Evolutionary conservation across 1,140 invertebrate genomes (phyloP).

Genomic region (Zaprionus capensis): DNA sequence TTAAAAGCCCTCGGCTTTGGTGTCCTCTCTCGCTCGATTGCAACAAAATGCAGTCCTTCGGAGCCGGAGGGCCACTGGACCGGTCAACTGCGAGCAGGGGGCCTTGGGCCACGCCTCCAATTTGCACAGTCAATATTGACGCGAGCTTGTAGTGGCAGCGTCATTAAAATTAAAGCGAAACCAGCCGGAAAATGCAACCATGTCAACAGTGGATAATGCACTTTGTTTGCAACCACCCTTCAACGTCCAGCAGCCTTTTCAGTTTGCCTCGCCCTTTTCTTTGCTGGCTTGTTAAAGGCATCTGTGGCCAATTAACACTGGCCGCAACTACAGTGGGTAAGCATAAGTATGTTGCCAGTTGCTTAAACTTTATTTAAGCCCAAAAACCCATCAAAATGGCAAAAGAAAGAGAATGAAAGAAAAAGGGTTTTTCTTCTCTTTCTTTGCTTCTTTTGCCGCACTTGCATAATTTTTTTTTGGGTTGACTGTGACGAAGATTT

Average conservation of each 20-base stretch:
- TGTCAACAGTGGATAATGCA: slow-evolving; percentile 42
- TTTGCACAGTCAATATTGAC: slow-evolving; percentile 58
- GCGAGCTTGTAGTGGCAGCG: slow-evolving; percentile 40
- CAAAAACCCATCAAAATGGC: neutral
- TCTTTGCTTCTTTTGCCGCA: neutral
- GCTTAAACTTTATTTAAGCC: slow-evolving; percentile 2
- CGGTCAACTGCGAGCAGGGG: slow-evolving; percentile 1
- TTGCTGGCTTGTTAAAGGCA: slow-evolving; percentile 9
- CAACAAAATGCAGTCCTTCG: slow-evolving; percentile 25
- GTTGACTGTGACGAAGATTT: slow-evolving; percentile 68
- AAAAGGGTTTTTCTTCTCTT: neutral
- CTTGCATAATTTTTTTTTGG: slow-evolving; percentile 58
- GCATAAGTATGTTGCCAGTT: slow-evolving; percentile 8
- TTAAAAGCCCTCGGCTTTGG: slow-evolving; percentile 29
- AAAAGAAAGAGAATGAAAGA: neutral
- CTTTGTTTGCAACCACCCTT: slow-evolving; percentile 10
- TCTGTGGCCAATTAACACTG: slow-evolving; percentile 24
- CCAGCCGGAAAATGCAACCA: slow-evolving; percentile 41
- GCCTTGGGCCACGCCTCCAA: slow-evolving; percentile 54
- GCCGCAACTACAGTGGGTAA: neutral
- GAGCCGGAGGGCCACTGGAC: slow-evolving; percentile 22
- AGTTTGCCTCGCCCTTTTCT: neutral
- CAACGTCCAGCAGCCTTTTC: neutral
- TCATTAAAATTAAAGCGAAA: slow-evolving; percentile 66
- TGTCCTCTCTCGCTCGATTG: neutral